Evolutionary conservation across 1,140 invertebrate genomes (phyloP).

Genomic region (Cataglyphis hispanica): DNA sequence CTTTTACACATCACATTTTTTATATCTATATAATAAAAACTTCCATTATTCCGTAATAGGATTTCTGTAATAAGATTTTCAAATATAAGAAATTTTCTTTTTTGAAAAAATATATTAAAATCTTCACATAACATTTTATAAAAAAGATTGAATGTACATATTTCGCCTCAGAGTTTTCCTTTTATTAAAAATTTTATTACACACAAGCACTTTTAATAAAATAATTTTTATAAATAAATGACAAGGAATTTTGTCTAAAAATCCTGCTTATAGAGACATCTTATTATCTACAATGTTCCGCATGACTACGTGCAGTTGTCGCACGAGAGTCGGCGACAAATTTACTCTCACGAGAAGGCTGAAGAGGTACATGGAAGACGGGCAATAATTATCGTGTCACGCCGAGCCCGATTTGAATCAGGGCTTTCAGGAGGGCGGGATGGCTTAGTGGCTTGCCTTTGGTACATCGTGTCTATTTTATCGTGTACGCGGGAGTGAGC

Average conservation of each 20-base stretch:
- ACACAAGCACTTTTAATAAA: background rate
- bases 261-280: background rate
- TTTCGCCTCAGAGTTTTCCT: too few relatives aligned
- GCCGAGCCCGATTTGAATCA: constrained; percentile 68
- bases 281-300: background rate
- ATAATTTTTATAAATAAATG: background rate
- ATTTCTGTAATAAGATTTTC: background rate
- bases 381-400: constrained; percentile 69
- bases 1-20: background rate
- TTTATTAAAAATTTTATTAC: background rate
- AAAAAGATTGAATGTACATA: background rate
- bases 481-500: constrained; percentile 50
- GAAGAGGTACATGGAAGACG: constrained; percentile 17
- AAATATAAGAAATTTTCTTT: constrained; percentile 5
- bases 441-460: constrained; percentile 71
- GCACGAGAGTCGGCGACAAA: constrained; percentile 29
- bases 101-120: background rate
- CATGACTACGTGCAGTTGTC: constrained; percentile 27
- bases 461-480: constrained; percentile 71
- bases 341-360: constrained; percentile 2
- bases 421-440: constrained; percentile 38
- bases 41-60: background rate
- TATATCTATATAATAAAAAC: too few relatives aligned
- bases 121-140: background rate
- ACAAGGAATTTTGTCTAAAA: too few relatives aligned